Conservation (phyloP, 2,888 invertebrate genomes). For the Bhutanitis thaidina region DNA sequence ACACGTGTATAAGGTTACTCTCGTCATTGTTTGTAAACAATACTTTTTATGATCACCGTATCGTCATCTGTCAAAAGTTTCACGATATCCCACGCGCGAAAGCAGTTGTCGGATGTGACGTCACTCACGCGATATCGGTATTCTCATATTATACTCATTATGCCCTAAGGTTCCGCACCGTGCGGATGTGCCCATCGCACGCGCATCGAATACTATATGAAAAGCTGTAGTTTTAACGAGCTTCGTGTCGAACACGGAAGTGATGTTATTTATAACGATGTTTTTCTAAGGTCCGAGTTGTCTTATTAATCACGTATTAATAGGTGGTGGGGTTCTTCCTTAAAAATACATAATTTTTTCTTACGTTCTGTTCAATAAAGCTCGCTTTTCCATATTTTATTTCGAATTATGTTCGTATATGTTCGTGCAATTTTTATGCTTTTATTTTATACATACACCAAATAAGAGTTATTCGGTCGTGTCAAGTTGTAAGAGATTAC, state of each 20-base stretch:
- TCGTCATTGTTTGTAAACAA: slow-evolving; percentile 33
- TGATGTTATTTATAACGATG: not conserved
- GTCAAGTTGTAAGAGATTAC: too few species aligned
- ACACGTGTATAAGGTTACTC: too few species aligned
- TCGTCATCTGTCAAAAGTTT: slow-evolving; percentile 35
- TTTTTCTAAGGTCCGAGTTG: not conserved
- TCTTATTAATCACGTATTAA: too few species aligned
- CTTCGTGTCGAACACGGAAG: slow-evolving; percentile 6
- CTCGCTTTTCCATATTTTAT: too few species aligned
- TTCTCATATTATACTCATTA: slow-evolving; percentile 43
- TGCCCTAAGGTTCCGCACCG: slow-evolving; percentile 31
- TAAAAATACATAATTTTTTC: too few species aligned
- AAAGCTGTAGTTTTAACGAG: slow-evolving; percentile 9
- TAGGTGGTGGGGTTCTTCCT: too few species aligned
- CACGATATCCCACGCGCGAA: slow-evolving; percentile 36
- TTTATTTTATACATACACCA: too few species aligned
- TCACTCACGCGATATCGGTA: slow-evolving; percentile 40
- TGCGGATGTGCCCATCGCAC: slow-evolving; percentile 31
- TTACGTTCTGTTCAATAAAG: too few species aligned
- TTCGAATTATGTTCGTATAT: too few species aligned
- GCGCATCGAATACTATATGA: slow-evolving; percentile 10
- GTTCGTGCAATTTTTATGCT: too few species aligned
- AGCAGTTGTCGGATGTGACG: slow-evolving; percentile 48
- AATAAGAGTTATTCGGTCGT: too few species aligned
- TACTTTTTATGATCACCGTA: slow-evolving; percentile 25